These are phyloP conservation scores for Pseudonaja textilis DNA, from an alignment of 2,113 vertebrate genomes.

Conservation along the genomic window DNA sequence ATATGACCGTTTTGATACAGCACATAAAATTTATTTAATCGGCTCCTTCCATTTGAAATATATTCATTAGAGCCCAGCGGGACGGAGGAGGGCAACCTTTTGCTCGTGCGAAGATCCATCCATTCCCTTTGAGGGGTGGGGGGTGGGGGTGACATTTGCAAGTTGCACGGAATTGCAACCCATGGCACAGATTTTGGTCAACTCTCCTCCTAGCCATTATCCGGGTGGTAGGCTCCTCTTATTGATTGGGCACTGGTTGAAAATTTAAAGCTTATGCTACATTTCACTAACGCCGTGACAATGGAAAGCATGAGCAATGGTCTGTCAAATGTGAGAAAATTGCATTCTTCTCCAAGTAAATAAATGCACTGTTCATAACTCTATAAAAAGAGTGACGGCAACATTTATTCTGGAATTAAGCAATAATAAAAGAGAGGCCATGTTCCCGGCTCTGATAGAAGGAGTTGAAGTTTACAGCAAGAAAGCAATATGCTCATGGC, in stretches of 20 bases:
- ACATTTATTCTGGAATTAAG: conserved; percentile 67
- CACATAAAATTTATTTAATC: conserved; percentile 66
- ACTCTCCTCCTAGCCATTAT: conserved; percentile 45
- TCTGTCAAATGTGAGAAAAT: conserved; percentile 64
- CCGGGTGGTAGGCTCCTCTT: conserved; percentile 47
- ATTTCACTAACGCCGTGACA: conserved; percentile 70
- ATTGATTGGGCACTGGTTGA: conserved; percentile 52
- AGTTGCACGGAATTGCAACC: conserved; percentile 50
- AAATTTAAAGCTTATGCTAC: conserved; percentile 65
- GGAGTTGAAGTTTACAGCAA: conserved; percentile 28
- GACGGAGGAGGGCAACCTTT: conserved; percentile 15
- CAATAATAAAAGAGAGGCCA: conserved; percentile 57
- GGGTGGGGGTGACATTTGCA: conserved; percentile 52
- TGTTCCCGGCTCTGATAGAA: conserved; percentile 43
- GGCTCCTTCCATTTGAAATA: conserved; percentile 58
- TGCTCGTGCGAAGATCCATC: conserved; percentile 52
- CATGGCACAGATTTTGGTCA: conserved; percentile 56
- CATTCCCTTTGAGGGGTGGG: conserved; percentile 47
- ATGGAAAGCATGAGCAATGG: conserved; percentile 65
- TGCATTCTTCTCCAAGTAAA: conserved; percentile 63
- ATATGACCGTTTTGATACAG: conserved; percentile 61
- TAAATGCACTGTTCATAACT: conserved; percentile 68
- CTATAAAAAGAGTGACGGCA: conserved; percentile 54
- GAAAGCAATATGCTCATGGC: conserved; percentile 41
- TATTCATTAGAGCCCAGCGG: conserved; percentile 53